Base-by-base conservation (phyloP, 2,113 vertebrate genomes). In the Rostratula benghalensis region DNA sequence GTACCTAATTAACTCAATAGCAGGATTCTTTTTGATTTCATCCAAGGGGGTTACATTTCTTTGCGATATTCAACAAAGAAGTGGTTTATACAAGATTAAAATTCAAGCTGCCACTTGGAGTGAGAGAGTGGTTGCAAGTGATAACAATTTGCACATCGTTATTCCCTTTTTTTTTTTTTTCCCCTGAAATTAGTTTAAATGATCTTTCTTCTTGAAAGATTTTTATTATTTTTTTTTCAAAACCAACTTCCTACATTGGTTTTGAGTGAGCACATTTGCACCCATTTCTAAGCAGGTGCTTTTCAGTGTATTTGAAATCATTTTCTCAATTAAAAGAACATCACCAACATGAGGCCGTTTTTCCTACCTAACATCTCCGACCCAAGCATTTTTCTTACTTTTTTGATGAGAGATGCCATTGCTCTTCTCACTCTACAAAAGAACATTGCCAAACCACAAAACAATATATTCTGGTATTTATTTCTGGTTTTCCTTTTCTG, bases 1-100 rank as follows among this genome's bases (percentile, higher is more conserved):
- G 94, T 86, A 83, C 73, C 80, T 95, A 96, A 97, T 98, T 97
- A 98, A 90, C 70, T 95, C 89, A 90, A 92, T 83, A 91, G 87
- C 87, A 85, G 85, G 94, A 97, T 85, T 92, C 81, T 94, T 89
- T 67, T 28, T 80, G 53, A 80, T 85, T 92, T 85, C 93, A 81
- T 97, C 97, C 93, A 96, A 93, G 89, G 85, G 53, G 69, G 93
- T 86, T 92, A 85, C 35, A 69, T 94, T 97, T 91, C 95, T 91
- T 75, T 59, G 78, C 70, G 68, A 90, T 33, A 89, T 93, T 59
- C 67, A 95, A 82, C 95, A 90, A 87, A 1, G 67, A 76, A 90
- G 85, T 80, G 76, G 83, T 71, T 96, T 94, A 84, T 48, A 94
- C 84, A 89, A 94, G 90, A 96, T 89, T 83, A 95, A 96, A 90